Percentiles rank a stretch among this genome's conserved stretches.
These are phyloP conservation scores for Lophius americanus DNA, from an alignment of 2,797 vertebrate genomes.

Conservation along the genomic window DNA sequence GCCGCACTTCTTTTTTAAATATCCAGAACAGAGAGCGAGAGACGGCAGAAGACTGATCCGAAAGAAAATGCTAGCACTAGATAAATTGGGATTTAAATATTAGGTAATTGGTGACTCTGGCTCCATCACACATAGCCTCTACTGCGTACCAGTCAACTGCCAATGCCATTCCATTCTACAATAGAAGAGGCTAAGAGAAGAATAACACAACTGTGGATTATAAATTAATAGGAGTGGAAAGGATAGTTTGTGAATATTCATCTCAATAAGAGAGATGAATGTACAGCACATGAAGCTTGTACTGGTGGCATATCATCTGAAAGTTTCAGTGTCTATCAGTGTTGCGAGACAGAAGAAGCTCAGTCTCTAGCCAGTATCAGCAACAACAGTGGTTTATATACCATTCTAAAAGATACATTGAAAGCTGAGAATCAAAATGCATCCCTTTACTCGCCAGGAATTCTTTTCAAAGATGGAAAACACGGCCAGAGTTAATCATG, in stretches of 20 bases:
- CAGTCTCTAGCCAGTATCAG: too few species aligned
- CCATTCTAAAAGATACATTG: too few species aligned
- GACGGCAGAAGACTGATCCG: not conserved
- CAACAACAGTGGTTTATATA: too few species aligned
- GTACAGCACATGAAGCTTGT: too few species aligned
- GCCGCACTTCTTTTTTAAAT: not conserved
- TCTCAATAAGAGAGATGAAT: slow-evolving; percentile 2
- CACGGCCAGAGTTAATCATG: too few species aligned
- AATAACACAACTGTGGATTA: slow-evolving; percentile 18
- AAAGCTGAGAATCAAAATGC: too few species aligned
- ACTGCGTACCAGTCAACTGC: slow-evolving; percentile 32
- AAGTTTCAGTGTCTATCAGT: too few species aligned
- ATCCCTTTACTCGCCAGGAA: not conserved
- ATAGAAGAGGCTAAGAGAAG: slow-evolving; percentile 32
- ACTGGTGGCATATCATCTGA: too few species aligned
- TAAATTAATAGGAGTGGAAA: slow-evolving; percentile 26
- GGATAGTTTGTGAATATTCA: slow-evolving; percentile 8
- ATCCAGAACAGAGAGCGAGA: not conserved
- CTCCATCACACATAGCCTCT: slow-evolving; percentile 29
- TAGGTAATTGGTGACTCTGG: slow-evolving; percentile 27
- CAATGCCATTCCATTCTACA: slow-evolving; percentile 22
- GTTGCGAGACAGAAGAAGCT: too few species aligned
- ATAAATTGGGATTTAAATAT: slow-evolving; percentile 41
- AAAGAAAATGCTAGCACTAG: slow-evolving; percentile 5
- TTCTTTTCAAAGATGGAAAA: too few species aligned